These are phyloP conservation scores for Yasuhikotakia modesta DNA, from an alignment of 2,797 vertebrate genomes.

Conservation along the genomic window DNA sequence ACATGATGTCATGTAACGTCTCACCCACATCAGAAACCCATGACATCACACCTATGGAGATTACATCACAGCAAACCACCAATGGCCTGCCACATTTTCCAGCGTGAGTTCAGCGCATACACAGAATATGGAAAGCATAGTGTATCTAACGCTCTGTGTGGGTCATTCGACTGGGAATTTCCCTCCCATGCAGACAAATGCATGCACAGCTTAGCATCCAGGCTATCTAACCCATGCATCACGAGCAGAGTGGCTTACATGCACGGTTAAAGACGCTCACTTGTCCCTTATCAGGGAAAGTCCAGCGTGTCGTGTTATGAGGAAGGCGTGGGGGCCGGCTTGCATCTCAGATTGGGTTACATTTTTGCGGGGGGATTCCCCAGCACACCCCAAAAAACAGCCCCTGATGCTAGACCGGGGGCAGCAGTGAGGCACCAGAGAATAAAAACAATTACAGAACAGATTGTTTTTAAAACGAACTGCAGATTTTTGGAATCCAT, in stretches of 20 bases:
- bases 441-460: conserved; percentile 9
- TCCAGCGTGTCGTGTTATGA: conserved; percentile 46
- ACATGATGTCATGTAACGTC: conserved; percentile 37
- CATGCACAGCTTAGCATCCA: conserved; percentile 18
- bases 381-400: conserved; percentile 37
- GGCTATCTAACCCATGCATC: conserved; percentile 33
- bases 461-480: neutral
- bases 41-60: conserved; percentile 48
- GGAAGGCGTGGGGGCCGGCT: conserved; percentile 56
- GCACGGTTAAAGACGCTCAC: conserved; percentile 16
- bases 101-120: conserved; percentile 1
- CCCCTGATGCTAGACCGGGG: conserved; percentile 14
- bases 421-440: neutral
- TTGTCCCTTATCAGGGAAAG: conserved; percentile 49
- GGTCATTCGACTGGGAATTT: conserved; percentile 49
- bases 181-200: conserved; percentile 19
- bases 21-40: conserved; percentile 55
- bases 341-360: conserved; percentile 41
- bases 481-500: too few relatives aligned
- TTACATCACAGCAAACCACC: conserved; percentile 42
- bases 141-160: conserved; percentile 45
- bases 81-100: conserved; percentile 50
- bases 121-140: conserved; percentile 53
- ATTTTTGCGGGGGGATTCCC: conserved; percentile 45
- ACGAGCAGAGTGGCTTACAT: conserved; percentile 22